These are phyloP conservation scores for Triplophysa tibetana DNA, from an alignment of 2,113 vertebrate genomes.

Conservation along the genomic window DNA sequence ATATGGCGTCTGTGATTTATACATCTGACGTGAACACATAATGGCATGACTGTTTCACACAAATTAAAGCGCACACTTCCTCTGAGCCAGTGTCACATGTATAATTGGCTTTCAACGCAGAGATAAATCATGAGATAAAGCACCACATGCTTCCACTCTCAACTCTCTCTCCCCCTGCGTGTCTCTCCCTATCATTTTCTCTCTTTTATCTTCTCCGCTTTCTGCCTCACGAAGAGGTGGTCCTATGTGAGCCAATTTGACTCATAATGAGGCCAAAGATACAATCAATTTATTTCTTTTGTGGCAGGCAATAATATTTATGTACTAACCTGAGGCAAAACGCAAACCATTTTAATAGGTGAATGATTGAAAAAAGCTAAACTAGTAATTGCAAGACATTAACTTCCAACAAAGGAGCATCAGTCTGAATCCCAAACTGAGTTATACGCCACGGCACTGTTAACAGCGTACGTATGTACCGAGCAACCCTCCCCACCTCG, in stretches of 20 bases:
- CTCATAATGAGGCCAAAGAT: slow-evolving; percentile 54
- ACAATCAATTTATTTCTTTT: slow-evolving; percentile 50
- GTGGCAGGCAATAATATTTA: slow-evolving; percentile 32
- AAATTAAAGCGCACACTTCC: slow-evolving; percentile 52
- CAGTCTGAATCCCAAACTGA: neutral
- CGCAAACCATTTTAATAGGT: neutral
- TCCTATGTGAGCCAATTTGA: slow-evolving; percentile 42
- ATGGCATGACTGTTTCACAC: slow-evolving; percentile 47
- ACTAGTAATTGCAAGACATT: neutral
- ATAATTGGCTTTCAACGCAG: slow-evolving; percentile 57
- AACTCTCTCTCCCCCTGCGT: slow-evolving; percentile 2
- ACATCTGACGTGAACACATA: slow-evolving; percentile 39
- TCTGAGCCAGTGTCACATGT: slow-evolving; percentile 50
- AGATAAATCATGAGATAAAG: slow-evolving; percentile 56
- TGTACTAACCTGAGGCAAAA: neutral
- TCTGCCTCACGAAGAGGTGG: slow-evolving; percentile 40
- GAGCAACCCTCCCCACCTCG: neutral
- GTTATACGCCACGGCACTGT: neutral
- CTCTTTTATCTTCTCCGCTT: slow-evolving; percentile 19
- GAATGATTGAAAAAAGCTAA: neutral
- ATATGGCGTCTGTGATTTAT: slow-evolving; percentile 47
- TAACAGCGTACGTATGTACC: neutral
- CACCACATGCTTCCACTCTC: slow-evolving; percentile 42
- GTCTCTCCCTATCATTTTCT: neutral
- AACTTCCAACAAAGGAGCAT: neutral